phyloP scores from a whole-genome alignment of 2,888 invertebrate genomes.

The Aplocera efformata region DNA sequence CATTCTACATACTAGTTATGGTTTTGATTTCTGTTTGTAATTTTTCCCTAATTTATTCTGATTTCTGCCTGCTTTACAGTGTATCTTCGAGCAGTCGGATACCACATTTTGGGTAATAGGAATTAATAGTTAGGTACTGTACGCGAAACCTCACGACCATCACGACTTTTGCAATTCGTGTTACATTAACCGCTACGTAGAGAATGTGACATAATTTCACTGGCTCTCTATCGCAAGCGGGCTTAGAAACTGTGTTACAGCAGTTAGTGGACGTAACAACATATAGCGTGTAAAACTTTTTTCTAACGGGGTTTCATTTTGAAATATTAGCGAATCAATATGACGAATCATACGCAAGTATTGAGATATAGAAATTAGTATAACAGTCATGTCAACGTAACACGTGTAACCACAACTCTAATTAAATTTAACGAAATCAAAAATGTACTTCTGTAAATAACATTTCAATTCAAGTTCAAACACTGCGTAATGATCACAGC shows the following conservation, averaged over 20 bases:
- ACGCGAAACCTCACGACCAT: constrained; percentile 40
- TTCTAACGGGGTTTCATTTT: constrained; percentile 9
- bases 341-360: background rate
- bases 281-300: constrained; percentile 21
- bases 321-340: constrained; percentile 6
- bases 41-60: no score
- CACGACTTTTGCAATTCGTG: constrained; percentile 54
- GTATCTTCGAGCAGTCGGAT: constrained; percentile 7
- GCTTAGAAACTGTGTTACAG: constrained; percentile 41
- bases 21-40: no score
- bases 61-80: constrained; percentile 4
- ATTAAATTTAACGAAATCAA: no score
- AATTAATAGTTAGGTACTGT: constrained; percentile 35
- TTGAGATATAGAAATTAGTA: no score
- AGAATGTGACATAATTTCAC: constrained; percentile 59
- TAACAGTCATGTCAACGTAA: no score
- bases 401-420: no score
- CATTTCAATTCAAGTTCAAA: no score
- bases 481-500: no score
- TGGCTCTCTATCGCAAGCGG: constrained; percentile 38
- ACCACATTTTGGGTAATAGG: constrained; percentile 26
- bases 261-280: constrained; percentile 24
- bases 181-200: constrained; percentile 50
- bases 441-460: no score
- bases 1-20: no score